These are phyloP conservation scores for Cephalopachus bancanus DNA, from an alignment of 2,797 vertebrate genomes.

Conservation along the genomic window DNA sequence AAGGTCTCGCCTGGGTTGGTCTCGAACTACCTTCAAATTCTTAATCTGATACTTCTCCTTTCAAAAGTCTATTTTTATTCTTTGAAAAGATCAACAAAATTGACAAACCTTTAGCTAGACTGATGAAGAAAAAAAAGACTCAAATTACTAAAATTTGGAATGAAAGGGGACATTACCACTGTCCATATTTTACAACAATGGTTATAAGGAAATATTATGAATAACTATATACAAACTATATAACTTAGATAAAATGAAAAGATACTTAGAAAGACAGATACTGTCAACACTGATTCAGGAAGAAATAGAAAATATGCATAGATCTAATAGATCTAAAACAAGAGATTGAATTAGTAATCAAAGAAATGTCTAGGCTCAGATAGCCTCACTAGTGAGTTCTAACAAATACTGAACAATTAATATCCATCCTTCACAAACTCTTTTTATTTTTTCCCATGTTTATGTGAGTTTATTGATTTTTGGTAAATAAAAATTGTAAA, in stretches of 20 bases:
- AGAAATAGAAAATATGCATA: conserved; percentile 38
- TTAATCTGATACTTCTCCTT: not conserved
- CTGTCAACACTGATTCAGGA: not conserved
- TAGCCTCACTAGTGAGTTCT: not conserved
- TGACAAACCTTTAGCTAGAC: not conserved
- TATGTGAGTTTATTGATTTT: too few relatives aligned
- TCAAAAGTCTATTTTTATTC: not conserved
- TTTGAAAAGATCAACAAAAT: conserved; percentile 46
- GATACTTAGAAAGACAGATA: conserved; percentile 17
- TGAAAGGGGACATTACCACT: not conserved
- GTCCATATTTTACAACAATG: not conserved
- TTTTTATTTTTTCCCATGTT: not conserved
- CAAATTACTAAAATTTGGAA: conserved; percentile 39
- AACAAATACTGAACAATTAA: conserved; percentile 40
- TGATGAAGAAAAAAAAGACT: conserved; percentile 25
- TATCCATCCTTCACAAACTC: conserved; percentile 11
- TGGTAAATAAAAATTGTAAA: too few relatives aligned
- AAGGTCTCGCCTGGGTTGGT: too few relatives aligned
- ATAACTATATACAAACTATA: not conserved
- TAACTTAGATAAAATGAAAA: conserved; percentile 9
- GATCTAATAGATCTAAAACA: not conserved
- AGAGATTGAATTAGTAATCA: conserved; percentile 27
- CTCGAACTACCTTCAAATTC: not conserved
- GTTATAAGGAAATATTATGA: conserved; percentile 26
- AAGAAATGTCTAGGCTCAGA: conserved; percentile 37